A percentile compares a stretch with the other conserved stretches of the same genome.
phyloP scores from a whole-genome alignment of 1,140 invertebrate genomes.

The Papilio polytes region DNA sequence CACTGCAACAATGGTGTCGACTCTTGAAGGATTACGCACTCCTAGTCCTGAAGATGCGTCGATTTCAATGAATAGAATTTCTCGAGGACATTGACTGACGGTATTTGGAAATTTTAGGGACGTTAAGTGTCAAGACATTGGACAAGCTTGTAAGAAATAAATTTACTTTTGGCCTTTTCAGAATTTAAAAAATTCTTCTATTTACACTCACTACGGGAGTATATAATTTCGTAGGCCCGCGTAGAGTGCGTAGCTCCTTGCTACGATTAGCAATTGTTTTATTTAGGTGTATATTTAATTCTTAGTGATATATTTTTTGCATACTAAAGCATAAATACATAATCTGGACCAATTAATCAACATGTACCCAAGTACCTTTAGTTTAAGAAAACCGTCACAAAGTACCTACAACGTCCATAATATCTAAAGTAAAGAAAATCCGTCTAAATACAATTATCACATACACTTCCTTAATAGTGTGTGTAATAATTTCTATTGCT shows the following conservation, averaged over 20 bases:
- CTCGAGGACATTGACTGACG: constrained; percentile 50
- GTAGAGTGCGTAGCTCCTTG: background rate
- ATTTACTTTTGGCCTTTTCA: background rate
- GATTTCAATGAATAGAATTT: constrained; percentile 52
- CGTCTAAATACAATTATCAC: background rate
- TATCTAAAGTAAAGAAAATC: background rate
- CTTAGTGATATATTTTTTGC: too few relatives aligned
- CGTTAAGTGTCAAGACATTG: constrained; percentile 10
- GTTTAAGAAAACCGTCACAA: too few relatives aligned
- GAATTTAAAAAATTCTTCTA: background rate
- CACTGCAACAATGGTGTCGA: constrained; percentile 69
- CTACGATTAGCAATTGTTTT: background rate
- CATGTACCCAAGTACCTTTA: too few relatives aligned
- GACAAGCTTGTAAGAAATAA: background rate
- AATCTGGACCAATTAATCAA: too few relatives aligned
- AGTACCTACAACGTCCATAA: too few relatives aligned
- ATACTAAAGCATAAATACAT: too few relatives aligned
- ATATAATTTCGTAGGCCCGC: background rate
- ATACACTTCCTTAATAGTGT: background rate
- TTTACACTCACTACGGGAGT: background rate
- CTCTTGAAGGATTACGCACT: constrained; percentile 73
- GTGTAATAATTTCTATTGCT: background rate
- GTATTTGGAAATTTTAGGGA: constrained; percentile 40
- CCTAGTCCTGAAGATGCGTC: constrained; percentile 54
- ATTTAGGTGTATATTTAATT: too few relatives aligned